These are phyloP conservation scores for Pachyuromys duprasi DNA, from an alignment of 2,797 vertebrate genomes.

Conservation along the genomic window DNA sequence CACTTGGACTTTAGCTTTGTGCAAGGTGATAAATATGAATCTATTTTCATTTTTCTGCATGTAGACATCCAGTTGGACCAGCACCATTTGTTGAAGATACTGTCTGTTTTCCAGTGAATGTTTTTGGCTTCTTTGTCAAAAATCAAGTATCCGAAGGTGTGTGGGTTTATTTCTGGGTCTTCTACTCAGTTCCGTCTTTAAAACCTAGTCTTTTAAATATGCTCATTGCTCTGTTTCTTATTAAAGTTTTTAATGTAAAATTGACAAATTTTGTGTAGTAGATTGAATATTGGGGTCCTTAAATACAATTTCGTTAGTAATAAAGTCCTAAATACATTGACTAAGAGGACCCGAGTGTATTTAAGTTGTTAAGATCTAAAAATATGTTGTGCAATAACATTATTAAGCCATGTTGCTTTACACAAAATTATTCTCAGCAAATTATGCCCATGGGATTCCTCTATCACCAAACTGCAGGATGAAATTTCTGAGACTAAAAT, in stretches of 20 bases:
- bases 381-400: background rate
- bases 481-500: background rate
- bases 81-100: no score
- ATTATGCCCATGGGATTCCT: background rate
- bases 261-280: background rate
- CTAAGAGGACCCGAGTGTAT: background rate
- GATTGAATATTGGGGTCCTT: background rate
- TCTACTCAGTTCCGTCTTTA: no score
- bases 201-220: background rate
- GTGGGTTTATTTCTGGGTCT: no score
- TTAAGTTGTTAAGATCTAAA: constrained; percentile 23
- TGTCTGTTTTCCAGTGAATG: no score
- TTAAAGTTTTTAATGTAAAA: background rate
- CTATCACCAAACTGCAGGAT: background rate
- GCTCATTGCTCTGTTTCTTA: background rate
- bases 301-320: background rate
- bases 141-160: no score
- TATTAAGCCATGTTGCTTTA: background rate
- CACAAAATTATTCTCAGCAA: background rate
- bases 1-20: no score
- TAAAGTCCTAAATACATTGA: background rate
- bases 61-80: no score
- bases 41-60: no score
- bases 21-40: no score
- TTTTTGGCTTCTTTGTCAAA: no score